Evolutionary conservation across 2,113 vertebrate genomes (phyloP).

Genomic region (Vidua macroura): DNA sequence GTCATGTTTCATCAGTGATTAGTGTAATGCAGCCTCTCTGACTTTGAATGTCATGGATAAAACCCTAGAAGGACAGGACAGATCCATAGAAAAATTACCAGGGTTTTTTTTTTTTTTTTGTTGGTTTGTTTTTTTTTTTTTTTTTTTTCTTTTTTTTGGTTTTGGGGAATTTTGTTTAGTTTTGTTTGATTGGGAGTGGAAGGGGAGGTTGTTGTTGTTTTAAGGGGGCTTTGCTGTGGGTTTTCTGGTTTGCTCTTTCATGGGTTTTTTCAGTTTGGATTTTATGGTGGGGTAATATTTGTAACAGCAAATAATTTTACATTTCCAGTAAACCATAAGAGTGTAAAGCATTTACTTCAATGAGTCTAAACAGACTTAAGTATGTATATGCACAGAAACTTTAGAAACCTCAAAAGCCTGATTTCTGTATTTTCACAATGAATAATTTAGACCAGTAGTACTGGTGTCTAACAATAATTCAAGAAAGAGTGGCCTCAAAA

Average conservation of each 20-base stretch:
- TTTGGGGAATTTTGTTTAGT: background rate
- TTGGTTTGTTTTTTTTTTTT: too few species aligned
- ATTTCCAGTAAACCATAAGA: background rate
- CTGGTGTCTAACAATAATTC: background rate
- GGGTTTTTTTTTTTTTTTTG: rapidly evolving
- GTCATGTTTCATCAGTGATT: background rate
- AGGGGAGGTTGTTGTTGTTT: background rate
- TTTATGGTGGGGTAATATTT: background rate
- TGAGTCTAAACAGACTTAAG: background rate
- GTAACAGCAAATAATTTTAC: background rate
- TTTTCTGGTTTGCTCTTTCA: background rate
- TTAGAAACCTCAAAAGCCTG: background rate
- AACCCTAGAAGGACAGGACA: background rate
- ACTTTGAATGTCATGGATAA: background rate
- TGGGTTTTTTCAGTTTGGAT: background rate
- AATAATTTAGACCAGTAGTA: background rate
- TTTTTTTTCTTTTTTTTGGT: background rate
- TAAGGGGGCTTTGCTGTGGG: background rate
- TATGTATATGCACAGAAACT: background rate
- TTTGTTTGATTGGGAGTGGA: background rate
- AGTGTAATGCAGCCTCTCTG: background rate
- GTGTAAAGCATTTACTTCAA: background rate
- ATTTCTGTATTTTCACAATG: background rate
- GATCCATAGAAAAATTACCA: background rate
- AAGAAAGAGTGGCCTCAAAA: background rate